Base-by-base conservation (phyloP, 2,888 invertebrate species). In the Agapostemon virescens region DNA sequence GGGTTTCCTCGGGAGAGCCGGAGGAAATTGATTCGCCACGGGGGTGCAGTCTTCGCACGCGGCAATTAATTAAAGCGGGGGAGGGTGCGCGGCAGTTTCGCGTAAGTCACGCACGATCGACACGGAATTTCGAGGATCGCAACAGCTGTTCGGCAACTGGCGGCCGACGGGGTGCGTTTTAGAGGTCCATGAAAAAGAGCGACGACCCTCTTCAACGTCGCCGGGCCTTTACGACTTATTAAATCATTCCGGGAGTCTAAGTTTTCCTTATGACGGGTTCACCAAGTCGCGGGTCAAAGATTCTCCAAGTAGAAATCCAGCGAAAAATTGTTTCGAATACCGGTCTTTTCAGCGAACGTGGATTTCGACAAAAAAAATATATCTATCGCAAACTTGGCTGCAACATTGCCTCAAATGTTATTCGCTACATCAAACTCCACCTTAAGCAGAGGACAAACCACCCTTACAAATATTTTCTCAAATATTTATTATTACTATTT, bases 181-280 rank as follows among this genome's bases (percentile, higher is more conserved):
- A 67, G 80, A 79, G 84, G 79, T 74, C 80, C 55, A 70, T 79
- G 74, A 82, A 83, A 86, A 89, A 85, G 87, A 84, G 85, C 85
- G 86, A 84, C 90, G 89, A 90, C 90, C 91, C 91, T 90, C 79
- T 88, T 90, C 90, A 90, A 88, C 81, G 86, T 83, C 85, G 87
- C 63, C 87, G 82, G 75, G 81, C 85, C 86, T 90, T 90, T 90
- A 87, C 87, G 87, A 89, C 88, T 89, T 90, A 90, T 91, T 91
- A 90, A 91, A 90, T 91, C 89, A 90, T 90, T 88, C 87, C 82
- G 78, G 81, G 83, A 84, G 55, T 63, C 40, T 20, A 52, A 69
- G 73, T 30, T 64, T 45, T 55, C 55, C 55, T 26, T 55, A 26
- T 4, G 55, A 55, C 55, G 55, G 26, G 2, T 17, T 26, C 26